Percentiles rank a stretch among this genome's conserved stretches.
These are phyloP conservation scores for Copidosoma floridanum DNA, from an alignment of 1,140 invertebrate genomes.

Conservation along the genomic window DNA sequence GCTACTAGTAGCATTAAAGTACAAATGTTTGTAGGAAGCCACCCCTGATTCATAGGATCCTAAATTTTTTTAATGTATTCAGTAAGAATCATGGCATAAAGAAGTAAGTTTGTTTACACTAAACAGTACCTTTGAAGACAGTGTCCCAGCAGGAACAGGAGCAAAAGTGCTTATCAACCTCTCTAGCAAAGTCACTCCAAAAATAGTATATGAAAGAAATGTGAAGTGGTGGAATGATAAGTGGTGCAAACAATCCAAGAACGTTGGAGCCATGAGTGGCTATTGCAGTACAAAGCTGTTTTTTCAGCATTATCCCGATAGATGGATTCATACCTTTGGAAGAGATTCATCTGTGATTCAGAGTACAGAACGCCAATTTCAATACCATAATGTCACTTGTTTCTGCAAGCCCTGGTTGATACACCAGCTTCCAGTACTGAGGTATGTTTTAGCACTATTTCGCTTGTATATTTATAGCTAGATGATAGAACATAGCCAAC, in stretches of 20 bases:
- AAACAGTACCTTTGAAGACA: slow-evolving; percentile 68
- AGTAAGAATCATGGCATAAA: slow-evolving; percentile 18
- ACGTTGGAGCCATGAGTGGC: slow-evolving; percentile 46
- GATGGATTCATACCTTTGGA: not conserved
- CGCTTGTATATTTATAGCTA: slow-evolving; percentile 28
- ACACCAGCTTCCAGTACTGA: no score
- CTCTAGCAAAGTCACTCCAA: slow-evolving; percentile 69
- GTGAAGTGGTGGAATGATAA: slow-evolving; percentile 63
- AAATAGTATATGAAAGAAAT: slow-evolving; percentile 67
- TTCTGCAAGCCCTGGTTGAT: no score
- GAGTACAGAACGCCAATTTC: no score
- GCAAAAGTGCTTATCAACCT: slow-evolving; percentile 67
- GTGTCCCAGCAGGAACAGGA: slow-evolving; percentile 81
- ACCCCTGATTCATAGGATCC: slow-evolving; percentile 75
- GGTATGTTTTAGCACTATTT: no score
- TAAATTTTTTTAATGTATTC: slow-evolving; percentile 40
- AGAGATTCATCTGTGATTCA: not conserved
- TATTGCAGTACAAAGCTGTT: slow-evolving; percentile 41
- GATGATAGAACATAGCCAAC: slow-evolving; percentile 11
- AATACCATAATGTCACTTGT: no score
- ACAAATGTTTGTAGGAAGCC: slow-evolving; percentile 77
- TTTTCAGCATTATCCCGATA: slow-evolving; percentile 37
- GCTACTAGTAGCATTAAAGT: slow-evolving; percentile 77
- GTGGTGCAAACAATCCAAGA: slow-evolving; percentile 52
- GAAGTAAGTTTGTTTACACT: no score